Evolutionary conservation across 2,888 invertebrate species (phyloP).

Genomic region (Parasteatoda lunata): DNA sequence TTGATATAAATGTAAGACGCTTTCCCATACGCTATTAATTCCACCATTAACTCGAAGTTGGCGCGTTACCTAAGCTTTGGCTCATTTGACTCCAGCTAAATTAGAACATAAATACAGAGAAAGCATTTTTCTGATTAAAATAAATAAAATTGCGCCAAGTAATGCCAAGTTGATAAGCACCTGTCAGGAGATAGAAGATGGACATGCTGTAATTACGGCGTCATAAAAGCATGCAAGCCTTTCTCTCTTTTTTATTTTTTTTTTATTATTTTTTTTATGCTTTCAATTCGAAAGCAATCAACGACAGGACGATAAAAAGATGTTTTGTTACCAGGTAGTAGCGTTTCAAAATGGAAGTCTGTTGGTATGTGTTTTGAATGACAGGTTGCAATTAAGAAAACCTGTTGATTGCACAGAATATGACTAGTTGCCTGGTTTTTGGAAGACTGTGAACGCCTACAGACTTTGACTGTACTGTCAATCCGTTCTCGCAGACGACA

Average conservation of each 20-base stretch:
- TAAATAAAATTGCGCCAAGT: slow-evolving; percentile 45
- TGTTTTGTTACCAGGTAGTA: slow-evolving; percentile 49
- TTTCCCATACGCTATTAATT: not conserved
- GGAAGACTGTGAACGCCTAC: slow-evolving; percentile 39
- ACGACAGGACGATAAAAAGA: slow-evolving; percentile 50
- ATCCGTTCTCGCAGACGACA: slow-evolving; percentile 28
- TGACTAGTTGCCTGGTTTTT: slow-evolving; percentile 60
- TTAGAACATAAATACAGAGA: not conserved
- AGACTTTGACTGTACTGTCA: slow-evolving; percentile 32
- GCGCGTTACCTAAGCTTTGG: not conserved
- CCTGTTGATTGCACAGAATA: slow-evolving; percentile 59
- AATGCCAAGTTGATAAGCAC: slow-evolving; percentile 40
- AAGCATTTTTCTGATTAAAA: slow-evolving; percentile 14
- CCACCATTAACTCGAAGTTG: slow-evolving; percentile 3
- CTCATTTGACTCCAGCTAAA: not conserved
- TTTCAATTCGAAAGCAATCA: slow-evolving; percentile 39
- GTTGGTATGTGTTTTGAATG: slow-evolving; percentile 39
- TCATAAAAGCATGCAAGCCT: slow-evolving; percentile 16
- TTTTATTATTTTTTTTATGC: slow-evolving; percentile 26
- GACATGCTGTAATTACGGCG: slow-evolving; percentile 46
- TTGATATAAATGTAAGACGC: not conserved
- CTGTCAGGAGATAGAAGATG: slow-evolving; percentile 17
- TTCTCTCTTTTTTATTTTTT: slow-evolving; percentile 18
- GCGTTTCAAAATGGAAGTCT: slow-evolving; percentile 32
- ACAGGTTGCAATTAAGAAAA: slow-evolving; percentile 58